A percentile compares a stretch with the other conserved stretches of the same genome.
Evolutionary conservation across 2,113 vertebrate species (phyloP).

Genomic region (Melanostigma gelatinosum): DNA sequence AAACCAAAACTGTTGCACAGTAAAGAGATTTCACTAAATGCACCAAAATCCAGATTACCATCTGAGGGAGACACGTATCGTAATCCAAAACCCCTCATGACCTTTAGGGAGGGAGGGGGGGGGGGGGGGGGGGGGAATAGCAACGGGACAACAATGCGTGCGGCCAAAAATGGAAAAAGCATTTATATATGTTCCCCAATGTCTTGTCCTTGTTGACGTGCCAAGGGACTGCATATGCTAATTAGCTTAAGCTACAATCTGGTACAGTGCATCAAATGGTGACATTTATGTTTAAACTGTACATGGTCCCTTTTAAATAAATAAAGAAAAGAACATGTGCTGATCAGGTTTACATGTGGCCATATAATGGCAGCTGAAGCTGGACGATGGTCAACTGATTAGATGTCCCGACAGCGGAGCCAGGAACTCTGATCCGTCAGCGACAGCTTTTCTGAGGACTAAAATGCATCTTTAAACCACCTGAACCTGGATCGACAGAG

Average conservation of each 20-base stretch:
- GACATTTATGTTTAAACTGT: too few relatives aligned
- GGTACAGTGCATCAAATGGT: too few relatives aligned
- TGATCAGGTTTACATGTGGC: conserved; percentile 70
- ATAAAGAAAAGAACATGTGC: conserved; percentile 8
- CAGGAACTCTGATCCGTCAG: too few relatives aligned
- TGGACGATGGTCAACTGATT: background rate
- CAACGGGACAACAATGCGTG: conserved; percentile 73
- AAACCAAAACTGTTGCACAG: background rate
- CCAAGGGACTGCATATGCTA: too few relatives aligned
- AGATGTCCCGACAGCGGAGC: too few relatives aligned
- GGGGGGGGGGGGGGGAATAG: conserved; percentile 73
- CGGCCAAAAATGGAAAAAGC: conserved; percentile 87
- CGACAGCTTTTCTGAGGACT: conserved; percentile 34
- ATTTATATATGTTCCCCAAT: conserved; percentile 79
- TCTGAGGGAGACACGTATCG: conserved; percentile 55
- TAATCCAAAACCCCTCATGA: conserved; percentile 71
- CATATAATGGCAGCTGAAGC: conserved; percentile 20
- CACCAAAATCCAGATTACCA: conserved; percentile 30
- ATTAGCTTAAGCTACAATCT: too few relatives aligned
- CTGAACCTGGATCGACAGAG: conserved; percentile 60
- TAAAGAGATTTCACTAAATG: conserved; percentile 2
- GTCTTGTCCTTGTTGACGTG: too few relatives aligned
- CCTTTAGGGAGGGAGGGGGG: conserved; percentile 63
- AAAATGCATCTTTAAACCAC: conserved; percentile 59
- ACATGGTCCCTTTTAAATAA: too few relatives aligned